Base-by-base conservation (phyloP, 2,113 vertebrate genomes). In the Bufo gargarizans region DNA sequence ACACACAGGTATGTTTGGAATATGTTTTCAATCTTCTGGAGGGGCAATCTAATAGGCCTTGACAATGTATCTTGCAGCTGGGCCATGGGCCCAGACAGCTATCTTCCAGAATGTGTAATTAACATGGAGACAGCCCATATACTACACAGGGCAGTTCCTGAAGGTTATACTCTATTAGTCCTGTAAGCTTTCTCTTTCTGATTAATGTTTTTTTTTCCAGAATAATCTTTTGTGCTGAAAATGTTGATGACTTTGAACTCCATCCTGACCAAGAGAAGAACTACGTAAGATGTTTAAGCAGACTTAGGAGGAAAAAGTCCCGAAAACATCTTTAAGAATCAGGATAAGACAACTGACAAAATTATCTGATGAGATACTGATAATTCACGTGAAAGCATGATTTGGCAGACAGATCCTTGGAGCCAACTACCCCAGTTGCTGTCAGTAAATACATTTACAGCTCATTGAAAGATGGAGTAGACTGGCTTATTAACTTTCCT, bases 221-320 rank as follows among this genome's bases (percentile, higher is more conserved):
- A 92, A 94, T 93, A 20, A 91, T 90, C 22, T 98, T 99, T 89
- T 99, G 97, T 86, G 89, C 96, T 77, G 94, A 96, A 94, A 95
- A 89, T 56, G 87, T 90, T 4, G 94, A 96, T 1, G 94, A 93
- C 4, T 53, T 92, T 20, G 94, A 93, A 17, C 90, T 99, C 19
- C 92, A 95, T 88, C 94, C 93, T 4, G 93, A 92, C 2, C 93
- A 97, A 85, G 95, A 96, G 90, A 96, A 96, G 92, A 94, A 91
- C 19, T 98, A 98, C 88, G 96, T 99, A 86, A 96, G 94, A 85
- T 99, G 97, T 86, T 90, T 96, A 85, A 86, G 92, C 45, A 92
- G 33, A 6, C 67, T 65, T 5, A 49, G 65, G 10, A 33, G 93
- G 82, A 89, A 91, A 3, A 76, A 82, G 92, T 82, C 22, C 82